Conservation (phyloP, 2,113 vertebrate genomes). For the Chelonoidis abingdonii region DNA sequence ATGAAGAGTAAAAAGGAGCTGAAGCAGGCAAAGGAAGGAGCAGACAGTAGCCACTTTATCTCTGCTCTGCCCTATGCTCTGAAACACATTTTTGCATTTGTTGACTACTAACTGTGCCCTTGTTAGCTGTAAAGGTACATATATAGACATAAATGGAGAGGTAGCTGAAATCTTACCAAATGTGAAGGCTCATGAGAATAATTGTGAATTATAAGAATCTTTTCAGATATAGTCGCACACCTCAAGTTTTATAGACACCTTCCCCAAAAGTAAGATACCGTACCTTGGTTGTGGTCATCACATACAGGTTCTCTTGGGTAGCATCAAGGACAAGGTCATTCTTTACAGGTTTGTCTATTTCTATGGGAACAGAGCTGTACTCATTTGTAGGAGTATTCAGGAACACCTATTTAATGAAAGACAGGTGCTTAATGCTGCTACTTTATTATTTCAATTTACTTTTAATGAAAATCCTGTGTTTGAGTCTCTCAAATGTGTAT, state of each 20-base stretch:
- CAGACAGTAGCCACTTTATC: background rate
- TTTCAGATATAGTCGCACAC: background rate
- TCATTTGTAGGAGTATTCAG: slow-evolving; percentile 73
- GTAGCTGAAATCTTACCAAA: background rate
- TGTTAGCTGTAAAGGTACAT: background rate
- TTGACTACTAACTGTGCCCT: background rate
- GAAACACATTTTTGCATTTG: background rate
- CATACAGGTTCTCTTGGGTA: slow-evolving; percentile 83
- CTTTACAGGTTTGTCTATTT: slow-evolving; percentile 84
- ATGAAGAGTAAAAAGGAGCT: background rate
- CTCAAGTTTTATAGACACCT: background rate
- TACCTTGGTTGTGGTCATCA: slow-evolving; percentile 94
- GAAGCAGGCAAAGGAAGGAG: background rate
- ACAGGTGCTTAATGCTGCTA: background rate
- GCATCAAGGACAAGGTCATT: slow-evolving; percentile 88
- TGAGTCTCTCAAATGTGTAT: background rate
- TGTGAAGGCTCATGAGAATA: background rate
- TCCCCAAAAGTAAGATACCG: rapidly evolving
- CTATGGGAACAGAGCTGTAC: slow-evolving; percentile 81
- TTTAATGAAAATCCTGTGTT: background rate
- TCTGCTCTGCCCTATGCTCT: background rate
- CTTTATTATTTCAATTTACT: background rate
- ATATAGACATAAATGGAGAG: background rate
- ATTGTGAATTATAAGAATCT: background rate
- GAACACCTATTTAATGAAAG: slow-evolving; percentile 83